Evolutionary conservation across 1,140 invertebrate genomes (phyloP), one percentile per base, ranked within the genome.

Genomic region (Cepaea nemoralis): DNA sequence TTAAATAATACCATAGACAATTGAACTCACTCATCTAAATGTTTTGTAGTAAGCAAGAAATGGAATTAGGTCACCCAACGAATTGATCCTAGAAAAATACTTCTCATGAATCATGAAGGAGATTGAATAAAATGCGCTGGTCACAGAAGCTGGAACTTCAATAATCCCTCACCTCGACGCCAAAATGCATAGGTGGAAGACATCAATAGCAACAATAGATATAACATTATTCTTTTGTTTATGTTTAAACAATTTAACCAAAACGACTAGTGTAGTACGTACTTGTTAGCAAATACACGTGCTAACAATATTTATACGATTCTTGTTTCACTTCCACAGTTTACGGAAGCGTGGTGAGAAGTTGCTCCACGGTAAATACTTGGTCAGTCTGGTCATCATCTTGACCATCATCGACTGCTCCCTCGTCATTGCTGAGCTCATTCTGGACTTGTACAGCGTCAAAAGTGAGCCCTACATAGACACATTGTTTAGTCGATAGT

Each of bases 381-480:
- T 89, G 66, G 80, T 90, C 27, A 83, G 88, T n/a, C 82, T 83
- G 39, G 86, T 90, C 24, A 88, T 90, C 24, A 85, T 87, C 37
- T 77, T 90, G 37, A 89, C 88, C 82, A 86, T 90, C 19, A 78
- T 85, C 3, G 89, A 90, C 79, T 89, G 88, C 81, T 87, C 88
- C 0, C 81, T 90, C 16, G 89, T 90, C 40, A 82, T 90, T 59
- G 87, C 87, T 22, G 89, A 90, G 81, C 85, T 90, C 39, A 89
- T 88, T 37, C 86, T 90, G 16, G 89, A 90, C 81, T 78, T 90
- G 14, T 87, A 88, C 80, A 89, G 87, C 73, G 89, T 90, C 27
- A 89, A 89, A 87, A 86, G 89, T 90, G 85, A 85, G 84, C 77
- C 10, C 33, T 45, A 45, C 42, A 45, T 45, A 45, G 8, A 19